Base-by-base conservation (phyloP, 2,888 invertebrate genomes). In the Drosophila leonis region DNA sequence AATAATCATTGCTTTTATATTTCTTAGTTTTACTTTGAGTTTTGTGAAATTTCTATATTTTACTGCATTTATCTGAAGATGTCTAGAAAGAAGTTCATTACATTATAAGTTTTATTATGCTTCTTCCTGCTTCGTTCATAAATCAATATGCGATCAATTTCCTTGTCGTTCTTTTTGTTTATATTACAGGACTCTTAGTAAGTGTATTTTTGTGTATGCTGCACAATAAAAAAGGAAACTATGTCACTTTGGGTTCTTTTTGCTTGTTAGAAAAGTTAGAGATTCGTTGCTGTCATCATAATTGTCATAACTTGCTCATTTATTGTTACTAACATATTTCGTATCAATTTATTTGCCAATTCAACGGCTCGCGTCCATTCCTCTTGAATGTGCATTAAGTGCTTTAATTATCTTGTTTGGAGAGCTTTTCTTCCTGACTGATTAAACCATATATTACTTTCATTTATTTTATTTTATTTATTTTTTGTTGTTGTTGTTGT, bases 121-220 rank as follows among this genome's bases (percentile, higher is more conserved):
- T 37, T 37, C 2, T 15, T 15, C 6, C 4, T 13, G 12, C 35
- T 13, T 39, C 9, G 39, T n/a, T 39, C 15, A 4, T n/a, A 39
- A 4, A 35, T 15, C 15, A 35, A 10, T 18, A 42, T 20, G 20
- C 13, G 6, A 20, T 42, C 20, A 4, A 6, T 7, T 8, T 13
- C 8, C 24, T 24, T 8, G 8, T 44, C 18, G 18, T 9, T 46
- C 8, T 46, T 24, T 27, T 46, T 12, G 6, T 2, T 6, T 42
- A 24, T 46, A 27, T 8, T 24, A 15, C 27, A 15, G 10, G 12
- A 48, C 12, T 31, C 48, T 31, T 3, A 18, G 27, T 18, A 39
- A 27, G 54, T n/a, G 54, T 54, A 39, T 59, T 64, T 57, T 9
- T 59, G 31, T 60, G 49, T 20, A 49, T 41, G 13, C 24, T 0